phyloP scores from a whole-genome alignment of 2,888 invertebrate species.

The Chloroclysta siterata region DNA sequence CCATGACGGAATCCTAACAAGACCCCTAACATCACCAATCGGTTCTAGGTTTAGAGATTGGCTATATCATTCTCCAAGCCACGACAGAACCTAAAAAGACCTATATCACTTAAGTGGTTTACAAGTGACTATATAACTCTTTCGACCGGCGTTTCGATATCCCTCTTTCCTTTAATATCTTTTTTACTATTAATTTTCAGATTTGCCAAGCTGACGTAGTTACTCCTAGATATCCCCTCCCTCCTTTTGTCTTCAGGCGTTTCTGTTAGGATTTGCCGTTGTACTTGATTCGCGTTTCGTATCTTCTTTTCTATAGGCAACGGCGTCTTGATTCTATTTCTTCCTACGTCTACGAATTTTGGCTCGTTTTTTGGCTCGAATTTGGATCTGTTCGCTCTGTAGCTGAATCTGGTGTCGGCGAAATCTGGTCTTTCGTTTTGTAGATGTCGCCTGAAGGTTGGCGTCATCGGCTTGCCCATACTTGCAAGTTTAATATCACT shows the following conservation, averaged over 20 bases:
- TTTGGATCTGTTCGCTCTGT: slow-evolving; percentile 60
- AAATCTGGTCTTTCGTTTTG: slow-evolving; percentile 63
- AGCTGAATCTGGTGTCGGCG: slow-evolving; percentile 73
- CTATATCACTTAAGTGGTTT: not conserved
- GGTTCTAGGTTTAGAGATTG: too few relatives aligned
- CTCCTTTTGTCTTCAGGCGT: slow-evolving; percentile 45
- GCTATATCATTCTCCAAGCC: not conserved
- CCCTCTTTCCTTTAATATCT: slow-evolving; percentile 52
- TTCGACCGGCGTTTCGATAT: slow-evolving; percentile 55
- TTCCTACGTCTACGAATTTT: slow-evolving; percentile 61
- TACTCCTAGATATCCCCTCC: slow-evolving; percentile 73
- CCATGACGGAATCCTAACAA: too few relatives aligned
- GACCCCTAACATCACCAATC: too few relatives aligned
- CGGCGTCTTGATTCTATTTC: slow-evolving; percentile 64
- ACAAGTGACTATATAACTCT: slow-evolving; percentile 56
- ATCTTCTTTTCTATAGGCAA: slow-evolving; percentile 40
- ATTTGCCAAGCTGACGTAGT: slow-evolving; percentile 79
- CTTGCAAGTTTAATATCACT: slow-evolving; percentile 73
- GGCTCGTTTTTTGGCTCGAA: slow-evolving; percentile 54
- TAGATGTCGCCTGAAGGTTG: slow-evolving; percentile 69
- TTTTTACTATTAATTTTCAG: slow-evolving; percentile 72
- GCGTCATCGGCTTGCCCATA: slow-evolving; percentile 79
- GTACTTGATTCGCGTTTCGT: slow-evolving; percentile 19
- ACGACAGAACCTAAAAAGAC: not conserved
- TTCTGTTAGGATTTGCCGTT: not conserved